A percentile compares a stretch with the other conserved stretches of the same genome.
Evolutionary conservation across 2,888 invertebrate genomes (phyloP).

Genomic region (Ptychoptera albimana): DNA sequence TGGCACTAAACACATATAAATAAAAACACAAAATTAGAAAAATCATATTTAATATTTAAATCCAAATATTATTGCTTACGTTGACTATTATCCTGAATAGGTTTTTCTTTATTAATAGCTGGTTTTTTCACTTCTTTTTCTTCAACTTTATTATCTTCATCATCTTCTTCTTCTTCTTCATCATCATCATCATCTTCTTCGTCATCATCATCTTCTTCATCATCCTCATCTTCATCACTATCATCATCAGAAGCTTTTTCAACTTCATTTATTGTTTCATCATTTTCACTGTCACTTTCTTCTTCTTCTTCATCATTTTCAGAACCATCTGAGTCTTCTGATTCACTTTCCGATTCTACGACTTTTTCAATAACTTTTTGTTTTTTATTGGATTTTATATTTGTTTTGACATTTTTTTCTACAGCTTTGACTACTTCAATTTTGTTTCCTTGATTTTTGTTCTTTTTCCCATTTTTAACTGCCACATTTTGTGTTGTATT

Average conservation of each 20-base stretch:
- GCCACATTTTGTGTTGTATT: too few species aligned
- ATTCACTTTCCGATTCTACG: constrained; percentile 7
- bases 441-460: too few species aligned
- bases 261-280: constrained; percentile 5
- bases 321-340: constrained; percentile 10
- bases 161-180: constrained; percentile 13
- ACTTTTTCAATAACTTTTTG: constrained; percentile 8
- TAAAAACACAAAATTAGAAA: too few species aligned
- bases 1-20: constrained; percentile 2
- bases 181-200: constrained; percentile 14
- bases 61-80: constrained; percentile 10
- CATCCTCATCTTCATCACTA: constrained; percentile 17
- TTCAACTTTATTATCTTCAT: constrained; percentile 13
- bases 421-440: too few species aligned
- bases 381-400: neutral
- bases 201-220: constrained; percentile 18
- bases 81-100: constrained; percentile 7
- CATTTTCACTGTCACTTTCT: neutral
- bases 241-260: neutral
- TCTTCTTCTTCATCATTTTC: constrained; percentile 1
- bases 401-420: too few species aligned
- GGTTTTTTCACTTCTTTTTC: constrained; percentile 15
- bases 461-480: too few species aligned
- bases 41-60: too few species aligned
- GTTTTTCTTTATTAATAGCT: constrained; percentile 13